Percentiles rank a stretch among this genome's conserved stretches.
phyloP scores from a whole-genome alignment of 2,888 invertebrate genomes.

The Acanthoscelides obtectus region DNA sequence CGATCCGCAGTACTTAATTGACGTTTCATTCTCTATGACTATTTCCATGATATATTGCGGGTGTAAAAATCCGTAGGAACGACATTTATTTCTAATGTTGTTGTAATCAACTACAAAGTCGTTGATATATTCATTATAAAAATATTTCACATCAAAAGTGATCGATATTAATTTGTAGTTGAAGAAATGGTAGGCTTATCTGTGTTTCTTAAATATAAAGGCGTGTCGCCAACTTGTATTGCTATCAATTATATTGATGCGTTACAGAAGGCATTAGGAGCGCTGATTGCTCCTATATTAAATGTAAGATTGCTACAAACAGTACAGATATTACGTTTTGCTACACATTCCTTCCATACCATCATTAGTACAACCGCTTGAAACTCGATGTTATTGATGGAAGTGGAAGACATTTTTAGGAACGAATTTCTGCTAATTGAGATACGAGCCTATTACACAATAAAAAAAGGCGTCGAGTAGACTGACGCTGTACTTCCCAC shows the following conservation, averaged over 20 bases:
- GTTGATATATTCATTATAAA: not conserved
- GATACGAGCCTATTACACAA: no score
- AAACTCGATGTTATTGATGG: no score
- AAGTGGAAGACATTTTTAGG: no score
- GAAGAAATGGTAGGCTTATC: not conserved
- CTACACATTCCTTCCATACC: no score
- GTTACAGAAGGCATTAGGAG: not conserved
- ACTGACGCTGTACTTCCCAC: no score
- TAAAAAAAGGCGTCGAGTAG: no score
- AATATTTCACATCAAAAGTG: not conserved
- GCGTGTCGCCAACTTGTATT: not conserved
- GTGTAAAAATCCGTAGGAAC: not conserved
- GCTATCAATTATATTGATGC: not conserved
- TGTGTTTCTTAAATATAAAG: not conserved
- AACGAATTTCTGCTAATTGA: no score
- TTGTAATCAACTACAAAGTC: not conserved
- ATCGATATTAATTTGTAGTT: not conserved
- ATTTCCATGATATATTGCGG: not conserved
- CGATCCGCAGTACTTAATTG: not conserved
- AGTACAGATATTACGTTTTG: no score
- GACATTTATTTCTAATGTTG: not conserved
- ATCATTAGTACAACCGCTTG: no score
- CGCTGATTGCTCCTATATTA: not conserved
- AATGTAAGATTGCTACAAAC: no score
- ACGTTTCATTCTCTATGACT: not conserved